phyloP scores from a whole-genome alignment of 2,888 invertebrate genomes.

The Tigriopus californicus region DNA sequence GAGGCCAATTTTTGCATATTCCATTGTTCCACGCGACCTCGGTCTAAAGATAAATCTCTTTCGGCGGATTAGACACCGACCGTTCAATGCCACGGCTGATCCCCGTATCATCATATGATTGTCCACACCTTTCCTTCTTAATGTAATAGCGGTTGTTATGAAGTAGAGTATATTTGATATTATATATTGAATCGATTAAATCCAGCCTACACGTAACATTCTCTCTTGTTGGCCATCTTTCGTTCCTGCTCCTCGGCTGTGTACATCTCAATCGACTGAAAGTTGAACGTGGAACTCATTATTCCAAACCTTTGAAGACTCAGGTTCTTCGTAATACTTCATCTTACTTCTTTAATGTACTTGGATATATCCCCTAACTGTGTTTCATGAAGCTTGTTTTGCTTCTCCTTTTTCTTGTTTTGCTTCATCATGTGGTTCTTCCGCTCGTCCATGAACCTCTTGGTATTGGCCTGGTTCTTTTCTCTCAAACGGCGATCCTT shows the following conservation, averaged over 20 bases:
- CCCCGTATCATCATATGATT: too few species aligned
- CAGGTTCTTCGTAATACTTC: too few species aligned
- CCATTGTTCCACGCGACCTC: neutral
- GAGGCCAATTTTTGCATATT: conserved; percentile 11
- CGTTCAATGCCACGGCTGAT: too few species aligned
- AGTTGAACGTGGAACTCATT: too few species aligned
- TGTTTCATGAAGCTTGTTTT: conserved; percentile 76
- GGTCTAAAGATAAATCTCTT: too few species aligned
- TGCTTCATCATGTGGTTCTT: conserved; percentile 73
- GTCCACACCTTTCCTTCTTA: too few species aligned
- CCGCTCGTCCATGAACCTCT: conserved; percentile 81
- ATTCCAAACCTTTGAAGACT: too few species aligned
- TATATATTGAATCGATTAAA: neutral
- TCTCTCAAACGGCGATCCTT: conserved; percentile 80
- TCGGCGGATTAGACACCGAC: too few species aligned
- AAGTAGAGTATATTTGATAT: too few species aligned
- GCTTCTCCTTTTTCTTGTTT: conserved; percentile 71
- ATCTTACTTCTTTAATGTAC: conserved; percentile 45
- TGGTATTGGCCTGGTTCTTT: conserved; percentile 92
- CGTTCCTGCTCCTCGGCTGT: neutral
- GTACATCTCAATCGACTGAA: conserved; percentile 1
- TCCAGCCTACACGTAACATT: neutral
- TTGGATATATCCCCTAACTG: conserved; percentile 72
- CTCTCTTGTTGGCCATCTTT: neutral
- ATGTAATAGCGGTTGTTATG: too few species aligned